Conservation (phyloP, 2,797 vertebrate species). For the Cossypha heuglini region DNA sequence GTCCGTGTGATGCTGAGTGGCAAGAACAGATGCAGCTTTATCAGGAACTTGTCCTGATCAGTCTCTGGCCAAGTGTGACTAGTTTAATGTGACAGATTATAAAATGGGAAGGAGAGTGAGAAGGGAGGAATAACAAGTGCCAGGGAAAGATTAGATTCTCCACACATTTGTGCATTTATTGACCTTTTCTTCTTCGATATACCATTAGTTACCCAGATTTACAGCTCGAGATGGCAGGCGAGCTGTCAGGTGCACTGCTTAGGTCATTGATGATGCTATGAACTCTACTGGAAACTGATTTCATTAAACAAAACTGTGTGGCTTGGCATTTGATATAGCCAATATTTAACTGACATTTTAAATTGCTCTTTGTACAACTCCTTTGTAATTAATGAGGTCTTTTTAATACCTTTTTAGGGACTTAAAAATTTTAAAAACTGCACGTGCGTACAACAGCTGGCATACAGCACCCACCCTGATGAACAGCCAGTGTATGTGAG, state of each 20-base stretch:
- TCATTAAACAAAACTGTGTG: neutral
- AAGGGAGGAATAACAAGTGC: neutral
- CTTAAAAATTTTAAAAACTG: neutral
- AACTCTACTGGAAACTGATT: slow-evolving; percentile 9
- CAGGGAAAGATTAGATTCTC: neutral
- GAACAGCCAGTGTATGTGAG: neutral
- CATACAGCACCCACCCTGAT: neutral
- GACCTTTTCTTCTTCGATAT: neutral
- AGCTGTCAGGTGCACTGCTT: neutral
- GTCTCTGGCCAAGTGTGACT: neutral
- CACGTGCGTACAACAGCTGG: neutral
- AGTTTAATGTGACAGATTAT: slow-evolving; percentile 6
- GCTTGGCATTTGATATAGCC: neutral
- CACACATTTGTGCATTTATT: slow-evolving; percentile 10
- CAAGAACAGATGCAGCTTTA: neutral
- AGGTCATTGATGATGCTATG: neutral
- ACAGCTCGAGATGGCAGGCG: neutral
- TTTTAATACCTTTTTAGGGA: neutral
- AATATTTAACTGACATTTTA: neutral
- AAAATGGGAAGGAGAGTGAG: neutral
- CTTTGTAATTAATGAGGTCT: neutral
- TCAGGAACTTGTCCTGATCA: neutral
- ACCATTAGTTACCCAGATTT: neutral
- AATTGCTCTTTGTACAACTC: neutral
- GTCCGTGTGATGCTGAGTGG: neutral